Base-by-base conservation (phyloP, 2,113 vertebrate genomes). In the Rhinoderma darwinii region DNA sequence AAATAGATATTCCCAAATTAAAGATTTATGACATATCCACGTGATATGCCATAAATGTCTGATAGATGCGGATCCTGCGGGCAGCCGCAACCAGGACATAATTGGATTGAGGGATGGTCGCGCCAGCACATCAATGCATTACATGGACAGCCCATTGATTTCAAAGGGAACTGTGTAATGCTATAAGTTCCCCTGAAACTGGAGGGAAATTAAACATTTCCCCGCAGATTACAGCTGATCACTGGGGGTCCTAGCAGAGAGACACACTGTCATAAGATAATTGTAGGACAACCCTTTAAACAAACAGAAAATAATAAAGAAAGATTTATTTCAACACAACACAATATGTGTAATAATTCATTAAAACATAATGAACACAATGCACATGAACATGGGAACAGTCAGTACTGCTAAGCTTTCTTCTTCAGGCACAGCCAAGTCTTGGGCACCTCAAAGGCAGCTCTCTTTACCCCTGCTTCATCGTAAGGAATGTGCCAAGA, bases 401-500 rank as follows among this genome's bases (percentile, higher is more conserved):
- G 68, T 3, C n/a, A 35, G 2, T 20, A 54, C 47, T 32, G 44
- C 44, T 51, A 72, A 32, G 54, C 6, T 63, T 12, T 11, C 51
- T 61, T 89, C 77, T 88, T 93, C 20, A 99, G 91, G 89, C 98
- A 99, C 47, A 99, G 94, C 98, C 98, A 99, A 73, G 91, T 95
- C 77, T 93, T 95, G 18, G 98, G 98, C 2, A 99, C 93, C 94
- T 93, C 92, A 77, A 94, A 96, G 0, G 94, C 94, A 27, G 92
- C 92, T 91, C 97, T 95, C 90, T 96, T 93, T 27, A 93, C 92
- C 30, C 90, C 90, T 17, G 89, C 77, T 78, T 95, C 93, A 86
- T 98, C 97, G n/a, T 97, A 98, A 4, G 98, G 98, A 86, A 99
- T 92, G 87, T 99, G 98, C 97, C 98, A 99, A 0, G 96, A 95